phyloP scores from a whole-genome alignment of 2,113 vertebrate genomes.

The Phasianus colchicus region DNA sequence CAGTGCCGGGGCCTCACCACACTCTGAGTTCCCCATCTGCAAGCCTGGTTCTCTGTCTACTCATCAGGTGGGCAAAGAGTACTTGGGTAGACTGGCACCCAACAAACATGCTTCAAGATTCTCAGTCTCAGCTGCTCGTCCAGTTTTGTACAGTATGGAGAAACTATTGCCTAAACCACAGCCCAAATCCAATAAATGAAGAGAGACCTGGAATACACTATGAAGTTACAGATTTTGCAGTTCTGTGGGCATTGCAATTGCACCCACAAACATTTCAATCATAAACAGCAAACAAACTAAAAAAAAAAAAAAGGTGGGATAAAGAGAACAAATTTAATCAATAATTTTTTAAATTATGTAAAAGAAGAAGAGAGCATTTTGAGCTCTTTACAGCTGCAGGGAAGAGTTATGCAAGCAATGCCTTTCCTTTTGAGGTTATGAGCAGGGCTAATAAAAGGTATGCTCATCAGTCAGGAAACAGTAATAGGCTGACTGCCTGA shows the following conservation, averaged over 20 bases:
- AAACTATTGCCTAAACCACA: neutral
- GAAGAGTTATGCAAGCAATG: neutral
- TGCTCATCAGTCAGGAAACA: neutral
- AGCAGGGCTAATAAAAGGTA: conserved; percentile 10
- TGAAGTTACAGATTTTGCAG: neutral
- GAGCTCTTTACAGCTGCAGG: neutral
- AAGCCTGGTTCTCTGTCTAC: neutral
- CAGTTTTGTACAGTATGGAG: neutral
- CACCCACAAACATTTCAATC: neutral
- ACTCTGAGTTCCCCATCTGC: neutral
- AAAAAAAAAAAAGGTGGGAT: neutral
- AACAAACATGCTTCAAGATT: neutral
- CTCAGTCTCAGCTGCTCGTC: neutral
- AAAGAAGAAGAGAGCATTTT: neutral
- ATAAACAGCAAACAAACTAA: neutral
- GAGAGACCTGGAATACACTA: accelerated
- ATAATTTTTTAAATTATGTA: neutral
- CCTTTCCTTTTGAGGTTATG: neutral
- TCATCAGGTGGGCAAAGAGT: neutral
- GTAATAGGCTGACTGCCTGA: neutral
- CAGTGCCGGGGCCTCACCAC: no score
- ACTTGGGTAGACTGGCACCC: neutral
- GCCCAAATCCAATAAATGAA: neutral
- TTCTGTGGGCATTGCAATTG: neutral
- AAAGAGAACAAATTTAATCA: neutral